Evolutionary conservation across 2,113 vertebrate species (phyloP).

Genomic region (Epinephelus cyanopodus): DNA sequence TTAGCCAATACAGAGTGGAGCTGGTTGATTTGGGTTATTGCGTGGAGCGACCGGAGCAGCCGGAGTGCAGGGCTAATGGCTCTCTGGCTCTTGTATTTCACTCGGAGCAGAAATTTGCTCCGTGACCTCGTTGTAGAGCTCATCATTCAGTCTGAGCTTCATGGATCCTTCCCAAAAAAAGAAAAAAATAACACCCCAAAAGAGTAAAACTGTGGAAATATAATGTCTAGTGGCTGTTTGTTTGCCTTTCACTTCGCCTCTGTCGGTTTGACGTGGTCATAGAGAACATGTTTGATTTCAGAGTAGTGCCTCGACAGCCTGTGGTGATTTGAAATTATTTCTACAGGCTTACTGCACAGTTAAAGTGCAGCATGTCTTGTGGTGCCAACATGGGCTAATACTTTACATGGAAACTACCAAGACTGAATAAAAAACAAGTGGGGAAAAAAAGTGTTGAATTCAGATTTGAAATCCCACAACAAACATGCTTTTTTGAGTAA

Average conservation of each 20-base stretch:
- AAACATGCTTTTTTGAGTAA: constrained; percentile 7
- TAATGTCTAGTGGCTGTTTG: constrained; percentile 56
- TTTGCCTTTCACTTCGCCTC: constrained; percentile 48
- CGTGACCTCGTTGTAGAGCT: constrained; percentile 76
- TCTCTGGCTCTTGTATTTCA: constrained; percentile 71
- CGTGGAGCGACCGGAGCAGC: constrained; percentile 70
- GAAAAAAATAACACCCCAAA: constrained; percentile 8
- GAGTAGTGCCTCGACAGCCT: constrained; percentile 11
- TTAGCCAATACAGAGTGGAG: constrained; percentile 76
- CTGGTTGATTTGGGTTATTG: constrained; percentile 81
- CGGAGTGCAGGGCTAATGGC: constrained; percentile 74
- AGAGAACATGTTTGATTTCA: constrained; percentile 27
- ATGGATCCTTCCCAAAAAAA: constrained; percentile 44
- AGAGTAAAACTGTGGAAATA: constrained; percentile 50
- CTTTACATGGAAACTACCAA: constrained; percentile 11
- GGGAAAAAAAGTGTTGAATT: neutral
- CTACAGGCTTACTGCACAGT: constrained; percentile 15
- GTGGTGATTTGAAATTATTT: constrained; percentile 44
- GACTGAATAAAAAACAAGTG: neutral
- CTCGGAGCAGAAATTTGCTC: constrained; percentile 69
- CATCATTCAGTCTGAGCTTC: constrained; percentile 76
- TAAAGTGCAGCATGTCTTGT: neutral
- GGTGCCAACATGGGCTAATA: neutral
- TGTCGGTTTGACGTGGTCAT: constrained; percentile 4
- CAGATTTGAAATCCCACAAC: neutral